Evolutionary conservation across 2,888 invertebrate genomes (phyloP), one percentile per base, ranked within the genome.

Genomic region (Dendrolimus pini): DNA sequence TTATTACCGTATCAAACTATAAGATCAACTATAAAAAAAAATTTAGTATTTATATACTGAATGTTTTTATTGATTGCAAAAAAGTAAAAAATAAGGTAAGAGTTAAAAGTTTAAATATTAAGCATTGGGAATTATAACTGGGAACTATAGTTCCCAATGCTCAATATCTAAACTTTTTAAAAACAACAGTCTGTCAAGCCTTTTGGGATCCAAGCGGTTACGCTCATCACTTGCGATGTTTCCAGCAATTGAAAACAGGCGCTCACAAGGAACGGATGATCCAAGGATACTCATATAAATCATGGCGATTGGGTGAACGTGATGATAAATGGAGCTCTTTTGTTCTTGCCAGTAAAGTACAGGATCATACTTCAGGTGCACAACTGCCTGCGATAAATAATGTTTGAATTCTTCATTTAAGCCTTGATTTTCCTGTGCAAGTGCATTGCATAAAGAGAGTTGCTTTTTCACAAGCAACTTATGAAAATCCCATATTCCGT

Each of bases 341-440:
- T 70, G 67, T 65, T 71, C 42, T 42, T 14, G 14, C 14, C 14
- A 14, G 14, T 14, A 14, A 14, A 14, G 14, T 14, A 14, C 14
- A 14, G 14, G 8, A 42, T 42, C 42, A 42, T 42, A 42, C 42
- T 42, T 42, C 42, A 42, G 42, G 10, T 42, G 42, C 66, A 68
- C 69, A 65, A 73, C 69, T 68, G 70, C 67, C 64, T 71, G 70
- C 53, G 70, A 70, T 69, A 71, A 71, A 69, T 73, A 71, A 14
- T 72, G 68, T 65, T 72, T 71, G 18, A 72, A 69, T 62, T 70
- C 65, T 64, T 68, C 67, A 7, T 69, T 66, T 65, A 70, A 67
- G 60, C 66, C 65, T 58, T 67, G 59, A 65, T 53, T 66, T 67
- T 65, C 62, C 59, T 59, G 64, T 42, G 64, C 64, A 67, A 42